Percentiles rank a stretch among this genome's conserved stretches.
Conservation (phyloP, 2,113 vertebrate genomes). For the Grallaria varia region DNA sequence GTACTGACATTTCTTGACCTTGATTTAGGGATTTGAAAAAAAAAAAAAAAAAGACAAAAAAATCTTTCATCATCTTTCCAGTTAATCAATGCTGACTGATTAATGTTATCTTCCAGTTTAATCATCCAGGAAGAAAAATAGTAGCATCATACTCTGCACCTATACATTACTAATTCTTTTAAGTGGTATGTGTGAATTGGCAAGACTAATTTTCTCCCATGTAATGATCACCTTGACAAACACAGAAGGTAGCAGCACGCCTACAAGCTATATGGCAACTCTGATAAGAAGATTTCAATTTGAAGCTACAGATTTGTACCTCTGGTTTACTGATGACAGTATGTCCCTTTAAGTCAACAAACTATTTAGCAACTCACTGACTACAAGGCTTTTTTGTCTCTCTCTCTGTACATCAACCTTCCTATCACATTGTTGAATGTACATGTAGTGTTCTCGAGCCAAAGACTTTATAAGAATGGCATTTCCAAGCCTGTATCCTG, state of each 20-base stretch:
- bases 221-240: not conserved
- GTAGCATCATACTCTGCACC: not conserved
- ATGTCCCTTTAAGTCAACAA: not conserved
- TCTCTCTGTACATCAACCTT: not conserved
- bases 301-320: not conserved
- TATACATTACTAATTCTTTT: not conserved
- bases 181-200: not conserved
- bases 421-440: not conserved
- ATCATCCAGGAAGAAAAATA: not conserved
- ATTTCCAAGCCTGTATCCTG: not conserved
- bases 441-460: not conserved
- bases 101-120: not conserved
- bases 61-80: not conserved
- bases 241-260: not conserved
- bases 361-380: not conserved
- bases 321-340: not conserved
- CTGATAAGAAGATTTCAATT: not conserved
- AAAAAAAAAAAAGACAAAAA: not conserved
- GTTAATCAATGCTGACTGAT: conserved; percentile 13
- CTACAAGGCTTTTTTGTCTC: not conserved
- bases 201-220: not conserved
- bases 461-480: not conserved
- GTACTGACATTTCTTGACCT: not conserved
- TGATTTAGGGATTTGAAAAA: not conserved
- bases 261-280: not conserved